phyloP scores from a whole-genome alignment of 2,113 vertebrate genomes.

The Sarotherodon lohbergeri region DNA sequence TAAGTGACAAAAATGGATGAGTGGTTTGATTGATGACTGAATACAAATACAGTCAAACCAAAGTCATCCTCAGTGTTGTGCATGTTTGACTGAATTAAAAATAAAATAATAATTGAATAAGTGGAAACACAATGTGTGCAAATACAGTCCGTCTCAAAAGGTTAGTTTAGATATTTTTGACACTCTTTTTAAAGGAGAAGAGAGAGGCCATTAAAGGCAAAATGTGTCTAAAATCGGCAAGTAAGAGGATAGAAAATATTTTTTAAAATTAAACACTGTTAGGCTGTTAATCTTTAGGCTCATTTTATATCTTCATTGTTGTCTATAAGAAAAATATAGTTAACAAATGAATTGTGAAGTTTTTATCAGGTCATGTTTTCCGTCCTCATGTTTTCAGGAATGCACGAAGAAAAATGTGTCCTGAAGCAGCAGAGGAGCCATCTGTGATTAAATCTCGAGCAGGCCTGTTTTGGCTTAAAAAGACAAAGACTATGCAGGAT shows the following conservation, averaged over 20 bases:
- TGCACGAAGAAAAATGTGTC: constrained; percentile 81
- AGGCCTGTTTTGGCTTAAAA: constrained; percentile 59
- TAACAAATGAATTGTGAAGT: not conserved
- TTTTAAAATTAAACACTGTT: not conserved
- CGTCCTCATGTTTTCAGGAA: not conserved
- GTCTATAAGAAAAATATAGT: not conserved
- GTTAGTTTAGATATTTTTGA: not conserved
- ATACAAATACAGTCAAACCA: not conserved
- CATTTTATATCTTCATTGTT: not conserved
- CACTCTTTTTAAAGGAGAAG: not conserved
- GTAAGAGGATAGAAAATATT: not conserved
- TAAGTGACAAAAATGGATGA: not conserved
- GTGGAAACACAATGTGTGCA: not conserved
- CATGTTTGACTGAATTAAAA: not conserved
- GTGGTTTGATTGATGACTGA: not conserved
- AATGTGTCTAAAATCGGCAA: not conserved
- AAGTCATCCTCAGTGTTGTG: not conserved
- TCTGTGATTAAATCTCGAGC: constrained; percentile 42
- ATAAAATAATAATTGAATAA: not conserved
- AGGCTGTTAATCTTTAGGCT: not conserved
- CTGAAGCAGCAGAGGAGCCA: constrained; percentile 59
- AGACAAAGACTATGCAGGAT: constrained; percentile 69
- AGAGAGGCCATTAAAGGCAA: not conserved
- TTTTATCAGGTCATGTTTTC: not conserved
- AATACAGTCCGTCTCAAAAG: not conserved